Evolutionary conservation across 2,113 vertebrate species (phyloP).

Genomic region (Phrynosoma blainvillii): DNA sequence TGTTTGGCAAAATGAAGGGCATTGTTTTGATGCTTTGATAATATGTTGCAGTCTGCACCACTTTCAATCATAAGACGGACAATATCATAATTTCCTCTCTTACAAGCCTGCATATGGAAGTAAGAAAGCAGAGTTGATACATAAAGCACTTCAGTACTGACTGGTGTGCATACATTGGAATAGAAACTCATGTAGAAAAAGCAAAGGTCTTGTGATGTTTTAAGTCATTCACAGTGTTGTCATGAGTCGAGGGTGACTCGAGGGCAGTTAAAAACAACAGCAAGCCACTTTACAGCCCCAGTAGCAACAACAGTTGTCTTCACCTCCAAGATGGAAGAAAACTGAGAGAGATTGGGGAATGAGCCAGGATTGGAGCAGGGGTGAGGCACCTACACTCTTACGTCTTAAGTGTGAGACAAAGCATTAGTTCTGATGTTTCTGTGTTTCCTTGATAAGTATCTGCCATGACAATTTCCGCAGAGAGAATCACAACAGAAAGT

Average conservation of each 20-base stretch:
- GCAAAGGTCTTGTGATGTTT: background rate
- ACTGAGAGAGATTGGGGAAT: background rate
- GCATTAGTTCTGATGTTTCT: background rate
- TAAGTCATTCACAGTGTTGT: background rate
- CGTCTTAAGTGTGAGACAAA: background rate
- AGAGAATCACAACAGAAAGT: background rate
- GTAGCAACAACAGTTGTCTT: background rate
- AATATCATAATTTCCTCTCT: constrained; percentile 92
- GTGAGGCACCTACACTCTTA: background rate
- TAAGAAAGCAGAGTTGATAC: background rate
- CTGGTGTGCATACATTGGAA: background rate
- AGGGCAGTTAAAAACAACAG: too few relatives aligned
- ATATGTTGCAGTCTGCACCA: constrained; percentile 93
- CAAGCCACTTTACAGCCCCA: background rate
- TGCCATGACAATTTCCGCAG: too few relatives aligned
- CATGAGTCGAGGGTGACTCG: too few relatives aligned
- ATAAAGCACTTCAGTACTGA: background rate
- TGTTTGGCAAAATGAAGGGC: constrained; percentile 93
- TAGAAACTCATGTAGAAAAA: background rate
- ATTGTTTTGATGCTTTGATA: constrained; percentile 91
- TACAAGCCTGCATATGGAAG: constrained; percentile 85
- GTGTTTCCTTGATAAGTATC: background rate
- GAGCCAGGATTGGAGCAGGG: background rate
- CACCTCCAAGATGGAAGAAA: background rate
- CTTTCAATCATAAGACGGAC: constrained; percentile 94